phyloP scores from a whole-genome alignment of 53 echinoderm and acorn worm species.

The Mesocentrotus franciscanus region DNA sequence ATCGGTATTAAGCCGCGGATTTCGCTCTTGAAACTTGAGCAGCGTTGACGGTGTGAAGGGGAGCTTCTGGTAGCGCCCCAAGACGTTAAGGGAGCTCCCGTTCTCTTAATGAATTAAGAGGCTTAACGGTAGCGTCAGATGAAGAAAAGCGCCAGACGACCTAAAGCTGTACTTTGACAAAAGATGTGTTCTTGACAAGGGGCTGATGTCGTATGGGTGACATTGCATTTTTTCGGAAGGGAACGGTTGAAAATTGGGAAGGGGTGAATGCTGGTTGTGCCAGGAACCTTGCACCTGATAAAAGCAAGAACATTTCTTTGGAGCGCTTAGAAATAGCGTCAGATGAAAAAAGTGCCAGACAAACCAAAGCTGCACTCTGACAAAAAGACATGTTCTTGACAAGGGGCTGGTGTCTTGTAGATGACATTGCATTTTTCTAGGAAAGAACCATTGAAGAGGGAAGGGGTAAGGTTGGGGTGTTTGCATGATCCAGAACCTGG shows the following conservation, averaged over 20 bases:
- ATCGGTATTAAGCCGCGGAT: not conserved
- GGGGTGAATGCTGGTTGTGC: not conserved
- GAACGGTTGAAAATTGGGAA: not conserved
- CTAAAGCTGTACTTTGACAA: slow-evolving; percentile 5
- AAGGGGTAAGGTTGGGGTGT: not conserved
- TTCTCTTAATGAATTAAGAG: not conserved
- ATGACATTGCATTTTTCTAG: not conserved
- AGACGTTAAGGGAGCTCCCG: not conserved
- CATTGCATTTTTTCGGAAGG: not conserved
- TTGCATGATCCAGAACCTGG: not conserved
- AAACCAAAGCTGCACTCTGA: too few relatives aligned
- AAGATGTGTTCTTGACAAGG: not conserved
- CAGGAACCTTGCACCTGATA: too few relatives aligned
- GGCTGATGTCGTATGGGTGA: not conserved
- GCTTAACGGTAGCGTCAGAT: not conserved
- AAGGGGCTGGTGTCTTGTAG: too few relatives aligned
- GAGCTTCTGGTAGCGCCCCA: not conserved
- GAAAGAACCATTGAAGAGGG: not conserved
- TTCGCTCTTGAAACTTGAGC: not conserved
- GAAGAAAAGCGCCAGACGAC: not conserved
- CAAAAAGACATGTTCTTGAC: too few relatives aligned
- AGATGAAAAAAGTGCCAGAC: too few relatives aligned
- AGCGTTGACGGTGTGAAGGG: not conserved
- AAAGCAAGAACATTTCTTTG: too few relatives aligned
- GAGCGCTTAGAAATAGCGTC: too few relatives aligned